Base-by-base conservation (phyloP, 2,797 vertebrate genomes). In the Falco novaeseelandiae region DNA sequence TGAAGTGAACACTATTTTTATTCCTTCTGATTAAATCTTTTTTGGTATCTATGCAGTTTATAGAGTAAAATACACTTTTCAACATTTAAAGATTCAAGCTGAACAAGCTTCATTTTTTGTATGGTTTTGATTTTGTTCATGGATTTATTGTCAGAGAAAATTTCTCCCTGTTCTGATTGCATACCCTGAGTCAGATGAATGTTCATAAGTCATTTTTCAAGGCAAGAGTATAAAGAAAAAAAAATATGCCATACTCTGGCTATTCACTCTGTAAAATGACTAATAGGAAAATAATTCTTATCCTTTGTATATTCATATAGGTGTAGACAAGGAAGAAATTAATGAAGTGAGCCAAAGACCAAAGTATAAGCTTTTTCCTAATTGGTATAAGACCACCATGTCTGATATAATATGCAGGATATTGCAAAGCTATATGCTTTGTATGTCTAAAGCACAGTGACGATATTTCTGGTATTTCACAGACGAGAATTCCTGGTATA, bases 11-110 rank as follows among this genome's bases (percentile, higher is more conserved):
- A 70, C n/a, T 72, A 57, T 90, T 95, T 94, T 93, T 85, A 84
- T 89, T 82, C 44, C 78, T 94, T 89, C 54, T 78, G 87, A 97
- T 97, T 88, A 93, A 96, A 96, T 95, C 25, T 71, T 82, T 91
- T 92, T 74, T 82, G 21, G 21, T 93, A 92, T 48, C 67, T 94
- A 42, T 87, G 40, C 77, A 40, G 65, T 83, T 32, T 72, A 62
- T 72, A 27, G 34, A 89, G 38, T 71, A 87, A 91, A 89, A 92
- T 27, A 61, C 23, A 65, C 36, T 93, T 92, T 74, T 74, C 66
- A 87, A 30, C 32, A 72, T 96, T 95, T 93, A 86, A 94, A 94
- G 63, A 85, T 84, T 88, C 2, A 2, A 93, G 40, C 73, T 63
- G 70, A 90, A 91, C 66, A 78, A 83, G 42, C 34, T 93, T 92